phyloP scores from a whole-genome alignment of 2,797 vertebrate species.

The Uromys caudimaculatus region DNA sequence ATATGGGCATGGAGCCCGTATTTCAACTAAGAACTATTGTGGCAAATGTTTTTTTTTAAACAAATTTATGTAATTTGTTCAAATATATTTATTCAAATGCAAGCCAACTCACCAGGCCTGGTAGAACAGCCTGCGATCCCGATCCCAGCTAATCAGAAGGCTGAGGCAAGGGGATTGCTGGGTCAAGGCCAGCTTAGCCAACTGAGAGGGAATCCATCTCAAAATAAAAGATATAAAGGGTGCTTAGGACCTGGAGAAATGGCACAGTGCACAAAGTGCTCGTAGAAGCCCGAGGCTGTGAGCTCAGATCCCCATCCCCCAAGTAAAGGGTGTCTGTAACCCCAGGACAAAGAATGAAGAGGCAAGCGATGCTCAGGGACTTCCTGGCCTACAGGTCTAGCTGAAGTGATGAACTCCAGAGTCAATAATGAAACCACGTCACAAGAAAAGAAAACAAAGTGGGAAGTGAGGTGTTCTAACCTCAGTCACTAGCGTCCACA shows the following conservation, averaged over 20 bases:
- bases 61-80: constrained; percentile 44
- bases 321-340: neutral
- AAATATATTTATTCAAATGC: constrained; percentile 50
- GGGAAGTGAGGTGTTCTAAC: neutral
- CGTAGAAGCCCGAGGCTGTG: neutral
- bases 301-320: neutral
- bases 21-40: constrained; percentile 14
- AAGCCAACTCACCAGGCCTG: neutral
- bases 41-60: neutral
- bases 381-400: neutral
- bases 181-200: neutral
- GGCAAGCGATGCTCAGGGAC: neutral
- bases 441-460: neutral
- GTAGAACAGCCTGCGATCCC: no score
- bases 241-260: neutral
- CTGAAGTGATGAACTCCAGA: neutral
- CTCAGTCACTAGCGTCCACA: no score
- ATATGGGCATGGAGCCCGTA: neutral
- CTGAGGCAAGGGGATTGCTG: neutral
- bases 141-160: neutral
- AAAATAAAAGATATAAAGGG: neutral
- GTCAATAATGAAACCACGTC: neutral
- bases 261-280: no score
- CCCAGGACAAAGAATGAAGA: neutral
- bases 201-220: neutral